Evolutionary conservation across 2,113 vertebrate genomes (phyloP).

Genomic region (Calypte anna): DNA sequence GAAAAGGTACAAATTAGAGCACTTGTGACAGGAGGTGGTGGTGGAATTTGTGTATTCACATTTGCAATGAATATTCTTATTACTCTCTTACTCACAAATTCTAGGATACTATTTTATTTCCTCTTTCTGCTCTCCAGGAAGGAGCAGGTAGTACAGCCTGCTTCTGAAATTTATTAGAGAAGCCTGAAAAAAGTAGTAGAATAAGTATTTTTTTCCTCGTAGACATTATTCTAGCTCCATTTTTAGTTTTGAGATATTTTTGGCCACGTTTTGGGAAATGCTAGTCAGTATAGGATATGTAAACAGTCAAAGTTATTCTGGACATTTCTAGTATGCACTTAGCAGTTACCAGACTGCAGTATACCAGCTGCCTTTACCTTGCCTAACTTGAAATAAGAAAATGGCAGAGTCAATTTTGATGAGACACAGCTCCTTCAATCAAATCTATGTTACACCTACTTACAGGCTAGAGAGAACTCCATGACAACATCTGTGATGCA

Average conservation of each 20-base stretch:
- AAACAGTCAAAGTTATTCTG: neutral
- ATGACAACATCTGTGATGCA: neutral
- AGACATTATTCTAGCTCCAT: neutral
- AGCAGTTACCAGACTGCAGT: neutral
- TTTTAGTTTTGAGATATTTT: neutral
- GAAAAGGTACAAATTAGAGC: neutral
- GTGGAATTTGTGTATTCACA: neutral
- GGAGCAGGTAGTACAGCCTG: neutral
- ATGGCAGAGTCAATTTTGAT: neutral
- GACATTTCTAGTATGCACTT: neutral
- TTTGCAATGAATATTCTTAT: neutral
- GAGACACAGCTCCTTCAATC: neutral
- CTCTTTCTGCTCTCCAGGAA: too few relatives aligned
- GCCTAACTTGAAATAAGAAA: neutral
- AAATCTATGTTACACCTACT: neutral
- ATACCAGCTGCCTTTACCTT: neutral
- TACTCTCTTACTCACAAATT: neutral
- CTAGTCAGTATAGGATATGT: neutral
- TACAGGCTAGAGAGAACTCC: neutral
- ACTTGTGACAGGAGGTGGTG: neutral
- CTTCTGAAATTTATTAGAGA: neutral
- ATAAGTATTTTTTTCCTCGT: neutral
- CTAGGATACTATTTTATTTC: neutral
- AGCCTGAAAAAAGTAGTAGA: neutral
- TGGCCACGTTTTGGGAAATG: neutral